Percentiles rank a stretch among this genome's conserved stretches.
These are phyloP conservation scores for Malaclemys terrapin DNA, from an alignment of 2,113 vertebrate genomes.

Conservation along the genomic window DNA sequence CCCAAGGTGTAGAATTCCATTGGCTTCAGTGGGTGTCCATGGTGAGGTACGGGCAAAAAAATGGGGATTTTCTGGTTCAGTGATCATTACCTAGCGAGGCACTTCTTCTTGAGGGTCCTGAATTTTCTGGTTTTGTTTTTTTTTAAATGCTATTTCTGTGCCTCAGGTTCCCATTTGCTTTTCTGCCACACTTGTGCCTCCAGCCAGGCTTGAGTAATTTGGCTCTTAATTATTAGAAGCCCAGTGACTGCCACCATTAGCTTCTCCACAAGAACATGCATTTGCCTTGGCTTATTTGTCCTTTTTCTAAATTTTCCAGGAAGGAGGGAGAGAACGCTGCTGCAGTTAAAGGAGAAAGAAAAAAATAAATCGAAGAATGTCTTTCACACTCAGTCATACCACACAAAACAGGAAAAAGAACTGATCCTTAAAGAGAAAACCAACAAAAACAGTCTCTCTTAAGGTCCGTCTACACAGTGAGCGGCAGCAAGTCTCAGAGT, in stretches of 20 bases:
- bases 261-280: neutral
- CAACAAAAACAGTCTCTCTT: neutral
- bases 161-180: neutral
- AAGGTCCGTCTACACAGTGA: neutral
- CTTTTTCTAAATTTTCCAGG: neutral
- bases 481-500: neutral
- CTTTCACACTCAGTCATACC: neutral
- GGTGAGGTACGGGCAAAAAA: neutral
- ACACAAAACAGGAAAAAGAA: neutral
- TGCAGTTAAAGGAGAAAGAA: neutral
- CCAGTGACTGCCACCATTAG: neutral
- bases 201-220: neutral
- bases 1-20: fast-evolving
- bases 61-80: too few relatives aligned
- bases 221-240: neutral
- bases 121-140: neutral
- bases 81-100: neutral
- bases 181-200: neutral
- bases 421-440: neutral
- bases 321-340: neutral
- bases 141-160: neutral
- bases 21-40: neutral
- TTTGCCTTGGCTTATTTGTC: neutral
- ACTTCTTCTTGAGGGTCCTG: neutral
- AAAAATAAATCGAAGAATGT: too few relatives aligned